Base-by-base conservation (phyloP, 2,797 vertebrate genomes). In the Novumbra hubbsi region DNA sequence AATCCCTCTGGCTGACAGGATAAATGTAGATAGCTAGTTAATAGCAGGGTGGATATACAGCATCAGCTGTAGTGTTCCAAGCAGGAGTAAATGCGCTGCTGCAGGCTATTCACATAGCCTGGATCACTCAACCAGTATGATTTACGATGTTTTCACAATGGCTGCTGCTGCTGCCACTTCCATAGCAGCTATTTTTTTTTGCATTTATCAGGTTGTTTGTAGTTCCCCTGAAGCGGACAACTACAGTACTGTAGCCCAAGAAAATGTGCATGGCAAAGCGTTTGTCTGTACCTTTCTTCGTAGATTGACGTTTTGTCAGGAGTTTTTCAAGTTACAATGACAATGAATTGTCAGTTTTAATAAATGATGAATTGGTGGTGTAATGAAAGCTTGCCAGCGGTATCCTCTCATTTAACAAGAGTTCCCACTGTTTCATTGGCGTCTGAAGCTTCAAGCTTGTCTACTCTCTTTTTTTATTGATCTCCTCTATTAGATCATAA, bases 71-170 rank as follows among this genome's bases (percentile, higher is more conserved):
- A 75, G 76, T 60, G 80, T 82, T 78, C 77, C 8, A 79, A 76
- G 83, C 79, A 81, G 75, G 85, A 83, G 84, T 78, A 71, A 75
- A 84, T 78, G 81, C 81, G 82, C 81, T 85, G 34, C 88, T 21
- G 72, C 57, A 71, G 86, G 86, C 81, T 79, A 81, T 82, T 85
- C 76, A 78, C 81, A 79, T 81, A 78, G 73, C 76, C 81, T 80
- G 89, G 89, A 91, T 91, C 87, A 77, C 83, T 83, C 83, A 74
- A 76, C 77, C 76, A 83, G 86, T 86, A 86, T 86, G 81, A 52
- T 48, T 80, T 84, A 79, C 89, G 86, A 81, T 81, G 82, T 80
- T 83, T 85, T 74, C 78, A 82, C n/a, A 16, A n/a, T 28, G 27
- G 62, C 62, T 62, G 57, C 21, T n/a, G 19, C 21, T 21, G 24